phyloP scores from a whole-genome alignment of 1,140 invertebrate genomes.

The Drosophila bipectinata region DNA sequence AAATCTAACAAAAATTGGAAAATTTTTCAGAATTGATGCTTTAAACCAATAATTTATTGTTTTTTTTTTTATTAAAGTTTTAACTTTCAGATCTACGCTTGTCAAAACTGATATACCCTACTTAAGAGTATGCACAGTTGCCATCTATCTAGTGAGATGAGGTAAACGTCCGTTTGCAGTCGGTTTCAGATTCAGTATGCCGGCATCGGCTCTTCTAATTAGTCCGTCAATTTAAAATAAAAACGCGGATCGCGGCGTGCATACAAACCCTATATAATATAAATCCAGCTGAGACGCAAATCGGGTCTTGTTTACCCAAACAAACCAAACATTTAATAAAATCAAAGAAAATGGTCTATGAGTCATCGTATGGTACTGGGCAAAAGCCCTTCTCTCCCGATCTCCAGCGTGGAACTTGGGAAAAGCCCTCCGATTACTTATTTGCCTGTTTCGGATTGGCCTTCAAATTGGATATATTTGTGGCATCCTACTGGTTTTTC shows the following conservation, averaged over 20 bases:
- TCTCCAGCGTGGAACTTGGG: constrained; percentile 68
- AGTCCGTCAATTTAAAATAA: constrained; percentile 65
- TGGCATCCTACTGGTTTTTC: constrained; percentile 54
- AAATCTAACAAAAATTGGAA: too few species aligned
- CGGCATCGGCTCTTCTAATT: constrained; percentile 72
- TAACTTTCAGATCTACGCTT: neutral
- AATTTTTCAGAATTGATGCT: too few species aligned
- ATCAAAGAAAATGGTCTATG: constrained; percentile 62
- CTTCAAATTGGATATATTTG: constrained; percentile 67
- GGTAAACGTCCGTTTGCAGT: constrained; percentile 13
- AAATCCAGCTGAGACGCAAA: neutral
- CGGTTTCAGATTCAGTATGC: constrained; percentile 54
- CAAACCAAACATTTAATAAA: neutral
- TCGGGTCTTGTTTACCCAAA: neutral
- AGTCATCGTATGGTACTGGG: constrained; percentile 73
- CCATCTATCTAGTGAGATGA: constrained; percentile 19
- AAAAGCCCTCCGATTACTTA: constrained; percentile 66
- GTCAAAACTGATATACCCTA: neutral
- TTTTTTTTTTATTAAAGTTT: too few species aligned
- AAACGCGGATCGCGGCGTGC: constrained; percentile 36
- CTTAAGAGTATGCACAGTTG: constrained; percentile 10
- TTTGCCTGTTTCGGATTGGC: constrained; percentile 67
- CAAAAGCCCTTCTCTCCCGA: constrained; percentile 71
- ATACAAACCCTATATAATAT: constrained; percentile 13
- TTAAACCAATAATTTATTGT: too few species aligned